phyloP scores from a whole-genome alignment of 2,797 vertebrate genomes.

The Pseudochirops corinnae region DNA sequence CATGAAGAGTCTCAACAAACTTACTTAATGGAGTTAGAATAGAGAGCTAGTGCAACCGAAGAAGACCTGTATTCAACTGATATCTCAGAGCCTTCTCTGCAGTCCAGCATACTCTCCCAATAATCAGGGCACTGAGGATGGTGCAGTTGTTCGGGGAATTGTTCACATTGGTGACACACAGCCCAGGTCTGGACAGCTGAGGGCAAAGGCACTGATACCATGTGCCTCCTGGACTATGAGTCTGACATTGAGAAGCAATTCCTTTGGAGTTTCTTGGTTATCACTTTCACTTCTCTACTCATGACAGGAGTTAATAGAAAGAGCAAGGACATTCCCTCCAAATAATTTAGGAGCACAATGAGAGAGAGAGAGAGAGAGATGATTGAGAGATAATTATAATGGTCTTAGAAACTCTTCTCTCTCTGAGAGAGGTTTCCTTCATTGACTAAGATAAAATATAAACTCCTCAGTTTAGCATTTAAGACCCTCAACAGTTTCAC shows the following conservation, averaged over 20 bases:
- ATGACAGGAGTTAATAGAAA: background rate
- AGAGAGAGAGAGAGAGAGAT: background rate
- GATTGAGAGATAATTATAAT: background rate
- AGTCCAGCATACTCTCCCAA: background rate
- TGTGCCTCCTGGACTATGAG: background rate
- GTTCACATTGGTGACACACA: background rate
- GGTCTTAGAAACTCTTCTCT: background rate
- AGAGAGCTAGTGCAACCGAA: background rate
- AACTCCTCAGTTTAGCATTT: background rate
- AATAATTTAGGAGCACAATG: background rate
- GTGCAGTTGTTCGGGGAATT: background rate
- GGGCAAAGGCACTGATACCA: background rate
- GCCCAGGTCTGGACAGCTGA: background rate
- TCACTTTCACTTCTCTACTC: background rate
- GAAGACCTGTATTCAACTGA: background rate
- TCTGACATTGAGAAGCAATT: background rate
- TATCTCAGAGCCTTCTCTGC: background rate
- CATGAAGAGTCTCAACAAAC: background rate
- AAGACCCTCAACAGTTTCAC: background rate
- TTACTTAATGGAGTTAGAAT: background rate
- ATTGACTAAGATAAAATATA: background rate
- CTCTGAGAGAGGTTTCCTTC: background rate
- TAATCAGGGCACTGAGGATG: background rate
- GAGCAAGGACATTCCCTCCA: background rate
- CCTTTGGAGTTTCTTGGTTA: background rate